phyloP scores from a whole-genome alignment of 2,888 invertebrate genomes.

The Cheilosia scutellata region DNA sequence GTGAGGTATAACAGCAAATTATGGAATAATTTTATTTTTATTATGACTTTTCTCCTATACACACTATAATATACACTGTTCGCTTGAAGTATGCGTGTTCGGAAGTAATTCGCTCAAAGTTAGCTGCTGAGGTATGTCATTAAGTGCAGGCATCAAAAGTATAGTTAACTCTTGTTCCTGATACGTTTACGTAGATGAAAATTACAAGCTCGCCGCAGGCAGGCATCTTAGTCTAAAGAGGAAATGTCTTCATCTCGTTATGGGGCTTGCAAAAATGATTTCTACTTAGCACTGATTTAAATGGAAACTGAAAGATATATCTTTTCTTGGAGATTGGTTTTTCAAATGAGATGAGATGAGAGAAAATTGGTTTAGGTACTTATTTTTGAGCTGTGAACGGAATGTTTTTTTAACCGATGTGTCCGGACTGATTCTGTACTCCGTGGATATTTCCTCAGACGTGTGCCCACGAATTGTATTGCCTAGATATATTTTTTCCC shows the following conservation, averaged over 20 bases:
- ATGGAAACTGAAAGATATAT: slow-evolving; percentile 12
- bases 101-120: slow-evolving; percentile 25
- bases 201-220: slow-evolving; percentile 28
- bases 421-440: too few relatives aligned
- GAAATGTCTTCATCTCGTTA: slow-evolving; percentile 59
- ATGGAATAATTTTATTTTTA: slow-evolving; percentile 69
- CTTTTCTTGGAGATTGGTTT: slow-evolving; percentile 5
- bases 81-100: slow-evolving; percentile 9
- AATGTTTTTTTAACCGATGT: too few relatives aligned
- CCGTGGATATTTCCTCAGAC: too few relatives aligned
- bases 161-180: not conserved
- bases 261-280: slow-evolving; percentile 33
- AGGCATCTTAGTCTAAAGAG: slow-evolving; percentile 44
- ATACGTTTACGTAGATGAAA: slow-evolving; percentile 19
- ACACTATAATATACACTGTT: not conserved
- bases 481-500: too few relatives aligned
- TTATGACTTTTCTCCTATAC: slow-evolving; percentile 42
- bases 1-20: slow-evolving; percentile 41
- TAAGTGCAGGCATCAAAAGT: slow-evolving; percentile 51
- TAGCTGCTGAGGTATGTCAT: slow-evolving; percentile 55
- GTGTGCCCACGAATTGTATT: too few relatives aligned
- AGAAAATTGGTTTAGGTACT: slow-evolving; percentile 8
- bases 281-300: slow-evolving; percentile 41
- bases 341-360: slow-evolving; percentile 18
- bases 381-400: too few relatives aligned